Evolutionary conservation across 2,888 invertebrate species (phyloP), one percentile per base, ranked within the genome.

Genomic region (Azorinus chamasolen): DNA sequence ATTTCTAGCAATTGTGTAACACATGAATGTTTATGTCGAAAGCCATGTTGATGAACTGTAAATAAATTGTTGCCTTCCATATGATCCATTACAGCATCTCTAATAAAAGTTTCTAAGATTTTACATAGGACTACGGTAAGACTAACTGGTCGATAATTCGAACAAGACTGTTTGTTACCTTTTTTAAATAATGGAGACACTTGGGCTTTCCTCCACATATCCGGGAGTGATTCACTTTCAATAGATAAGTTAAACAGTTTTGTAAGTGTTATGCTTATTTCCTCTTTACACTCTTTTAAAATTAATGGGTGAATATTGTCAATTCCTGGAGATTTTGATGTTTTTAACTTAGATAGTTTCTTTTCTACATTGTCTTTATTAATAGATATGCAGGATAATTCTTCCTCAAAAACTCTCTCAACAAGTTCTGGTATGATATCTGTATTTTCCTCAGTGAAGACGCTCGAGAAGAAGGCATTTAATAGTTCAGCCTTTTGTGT

Each of bases 131-230:
- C 57, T 32, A 43, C 64, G 6, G 71, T 71, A 6, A 71, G 37
- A 53, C 71, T 71, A n/a, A 58, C 39, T 22, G 64, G 64, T 18
- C 51, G 37, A 22, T 71, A 58, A n/a, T n/a, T n/a, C n/a, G n/a
- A n/a, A n/a, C n/a, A 46, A 20, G 50, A 8, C n/a, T n/a, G 45
- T 62, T 18, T 48, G 16, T 48, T 22, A 5, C 27, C 61, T 37
- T n/a, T 22, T 27, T 46, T 48, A 20, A 32, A 48, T 14, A 48
- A 20, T 10, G 50, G 32, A 32, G 27, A 27, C n/a, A 61, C 50
- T 48, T 61, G 16, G 6, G 50, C 50, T 10, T 20, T 22, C 25
- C 45, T 58, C 25, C 58, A 58, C 16, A 43, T 45, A 22, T 14
- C 20, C 10, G 41, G 39, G n/a, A 39, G 6, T 55, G 32, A 22